These are phyloP conservation scores for Silvanus unidentatus DNA, from an alignment of 2,888 invertebrate species.

Conservation along the genomic window DNA sequence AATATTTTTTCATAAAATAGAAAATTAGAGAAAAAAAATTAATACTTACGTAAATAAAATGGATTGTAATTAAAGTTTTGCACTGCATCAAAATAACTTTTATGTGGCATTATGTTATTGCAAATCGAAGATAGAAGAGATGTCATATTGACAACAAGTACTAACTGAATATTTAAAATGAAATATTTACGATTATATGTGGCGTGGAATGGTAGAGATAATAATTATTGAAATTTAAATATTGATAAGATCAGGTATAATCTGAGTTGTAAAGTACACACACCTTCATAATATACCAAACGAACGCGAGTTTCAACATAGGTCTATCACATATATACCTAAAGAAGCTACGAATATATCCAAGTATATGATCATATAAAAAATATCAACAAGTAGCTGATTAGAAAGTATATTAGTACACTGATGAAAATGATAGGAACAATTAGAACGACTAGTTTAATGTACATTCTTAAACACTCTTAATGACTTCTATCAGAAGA, in stretches of 20 bases:
- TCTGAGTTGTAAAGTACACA: conserved; percentile 9
- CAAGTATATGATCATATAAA: conserved; percentile 23
- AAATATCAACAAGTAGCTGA: conserved; percentile 29
- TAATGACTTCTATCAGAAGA: background rate
- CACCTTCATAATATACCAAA: conserved; percentile 11
- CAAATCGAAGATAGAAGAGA: conserved; percentile 34
- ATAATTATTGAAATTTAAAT: conserved; percentile 32
- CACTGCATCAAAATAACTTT: conserved; percentile 32
- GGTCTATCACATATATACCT: conserved; percentile 2
- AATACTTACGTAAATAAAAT: conserved; percentile 28
- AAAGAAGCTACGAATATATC: background rate
- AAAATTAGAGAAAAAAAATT: background rate
- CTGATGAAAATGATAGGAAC: conserved; percentile 33
- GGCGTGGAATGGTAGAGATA: conserved; percentile 35
- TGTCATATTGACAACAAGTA: conserved; percentile 41
- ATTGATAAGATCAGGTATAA: conserved; percentile 30
- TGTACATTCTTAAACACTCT: conserved; percentile 5
- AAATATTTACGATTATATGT: conserved; percentile 43
- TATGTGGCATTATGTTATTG: conserved; percentile 31
- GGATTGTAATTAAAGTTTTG: conserved; percentile 20
- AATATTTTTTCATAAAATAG: background rate
- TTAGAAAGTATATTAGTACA: conserved; percentile 34
- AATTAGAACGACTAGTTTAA: conserved; percentile 20
- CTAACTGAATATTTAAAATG: conserved; percentile 45
- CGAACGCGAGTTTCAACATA: no score